Evolutionary conservation across 2,888 invertebrate species (phyloP).

Genomic region (Hecatera dysodea): DNA sequence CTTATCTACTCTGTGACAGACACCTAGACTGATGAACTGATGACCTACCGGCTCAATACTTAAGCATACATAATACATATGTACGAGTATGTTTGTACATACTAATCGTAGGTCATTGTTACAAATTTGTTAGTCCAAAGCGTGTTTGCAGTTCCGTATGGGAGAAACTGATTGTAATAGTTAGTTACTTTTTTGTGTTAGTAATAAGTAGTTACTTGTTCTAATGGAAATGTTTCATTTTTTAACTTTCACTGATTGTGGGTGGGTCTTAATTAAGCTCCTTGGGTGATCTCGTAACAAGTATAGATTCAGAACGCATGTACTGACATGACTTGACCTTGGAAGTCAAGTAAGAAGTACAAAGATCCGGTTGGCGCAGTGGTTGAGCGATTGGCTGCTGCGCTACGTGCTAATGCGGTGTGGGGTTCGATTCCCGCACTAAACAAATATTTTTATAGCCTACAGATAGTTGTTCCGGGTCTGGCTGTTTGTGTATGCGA

Average conservation of each 20-base stretch:
- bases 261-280: background rate
- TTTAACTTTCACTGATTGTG: constrained; percentile 37
- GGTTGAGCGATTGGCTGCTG: no score
- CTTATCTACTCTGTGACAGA: background rate
- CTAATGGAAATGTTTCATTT: constrained; percentile 22
- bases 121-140: constrained; percentile 44
- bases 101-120: constrained; percentile 51
- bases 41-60: constrained; percentile 31
- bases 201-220: constrained; percentile 13
- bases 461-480: no score
- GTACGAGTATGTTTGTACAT: constrained; percentile 42
- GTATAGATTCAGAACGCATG: no score
- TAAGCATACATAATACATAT: constrained; percentile 32
- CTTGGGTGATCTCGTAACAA: background rate
- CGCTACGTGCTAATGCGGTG: no score
- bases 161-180: constrained; percentile 39
- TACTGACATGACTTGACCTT: no score
- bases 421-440: no score
- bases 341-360: no score
- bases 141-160: constrained; percentile 36
- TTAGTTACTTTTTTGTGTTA: constrained; percentile 10
- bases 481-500: no score
- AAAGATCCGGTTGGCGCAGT: no score
- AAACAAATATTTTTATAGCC: no score
- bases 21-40: constrained; percentile 25